phyloP scores from a whole-genome alignment of 2,797 vertebrate species.

The Gastrophryne carolinensis region DNA sequence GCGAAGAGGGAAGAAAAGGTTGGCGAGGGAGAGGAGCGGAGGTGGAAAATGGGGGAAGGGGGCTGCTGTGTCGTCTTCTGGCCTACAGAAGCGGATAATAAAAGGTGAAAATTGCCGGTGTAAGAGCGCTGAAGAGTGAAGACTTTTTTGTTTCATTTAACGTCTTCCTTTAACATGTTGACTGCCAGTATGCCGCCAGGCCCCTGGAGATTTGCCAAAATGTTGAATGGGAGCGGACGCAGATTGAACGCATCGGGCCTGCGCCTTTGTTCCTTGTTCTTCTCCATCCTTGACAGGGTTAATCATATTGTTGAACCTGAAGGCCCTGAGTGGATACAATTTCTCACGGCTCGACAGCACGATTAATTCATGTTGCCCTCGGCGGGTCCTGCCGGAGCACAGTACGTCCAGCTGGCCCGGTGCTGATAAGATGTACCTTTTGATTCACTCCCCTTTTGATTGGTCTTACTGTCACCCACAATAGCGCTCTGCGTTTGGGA shows the following conservation, averaged over 20 bases:
- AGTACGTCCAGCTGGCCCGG: slow-evolving; percentile 69
- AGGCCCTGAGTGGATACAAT: slow-evolving; percentile 67
- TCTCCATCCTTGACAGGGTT: slow-evolving; percentile 27
- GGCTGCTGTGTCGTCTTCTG: too few species aligned
- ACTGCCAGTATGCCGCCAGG: neutral
- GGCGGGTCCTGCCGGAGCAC: slow-evolving; percentile 61
- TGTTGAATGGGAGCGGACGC: too few species aligned
- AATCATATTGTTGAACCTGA: slow-evolving; percentile 63
- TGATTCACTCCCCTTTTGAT: slow-evolving; percentile 73
- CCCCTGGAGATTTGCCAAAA: neutral
- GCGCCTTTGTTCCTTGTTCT: neutral
- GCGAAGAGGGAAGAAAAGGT: slow-evolving; percentile 59
- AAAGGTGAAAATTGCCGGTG: slow-evolving; percentile 71
- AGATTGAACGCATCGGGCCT: too few species aligned
- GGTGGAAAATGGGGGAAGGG: neutral
- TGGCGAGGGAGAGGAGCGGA: neutral
- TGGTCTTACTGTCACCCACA: slow-evolving; percentile 74
- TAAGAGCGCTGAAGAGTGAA: slow-evolving; percentile 69
- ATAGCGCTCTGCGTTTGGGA: slow-evolving; percentile 69
- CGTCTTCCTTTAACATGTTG: neutral
- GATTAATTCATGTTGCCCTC: slow-evolving; percentile 73
- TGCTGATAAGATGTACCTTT: slow-evolving; percentile 76
- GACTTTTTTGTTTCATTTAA: slow-evolving; percentile 55
- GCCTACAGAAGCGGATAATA: slow-evolving; percentile 73
- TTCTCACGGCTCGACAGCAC: slow-evolving; percentile 71